Evolutionary conservation across 2,888 invertebrate species (phyloP), one percentile per base, ranked within the genome.

Genomic region (Saturnia japonica): DNA sequence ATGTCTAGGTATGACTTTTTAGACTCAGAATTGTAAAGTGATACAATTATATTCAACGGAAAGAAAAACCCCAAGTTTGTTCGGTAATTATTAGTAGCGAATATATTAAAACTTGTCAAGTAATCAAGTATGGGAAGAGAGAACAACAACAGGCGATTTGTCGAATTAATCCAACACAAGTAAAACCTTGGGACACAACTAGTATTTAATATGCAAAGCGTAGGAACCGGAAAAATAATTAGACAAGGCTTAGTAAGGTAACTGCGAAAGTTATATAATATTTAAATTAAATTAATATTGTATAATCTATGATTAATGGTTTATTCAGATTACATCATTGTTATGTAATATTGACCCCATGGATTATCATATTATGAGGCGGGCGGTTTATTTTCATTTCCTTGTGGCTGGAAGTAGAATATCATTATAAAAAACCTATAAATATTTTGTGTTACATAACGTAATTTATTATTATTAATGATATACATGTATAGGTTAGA

Each of bases 181-280:
- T 22, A 12, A 54, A 54, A 54, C n/a, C 22, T 22, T 7, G 11
- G 22, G 1, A 8, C 11, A 11, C n/a, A 22, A 1, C 54, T 22
- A 54, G 54, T 54, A 54, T 54, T 14, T 6, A 14, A 40, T 64
- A 40, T 64, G 19, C 16, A 64, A 40, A 16, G 3, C 28, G 28
- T 40, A 51, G 51, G n/a, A 70, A 70, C 70, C 70, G 70, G 70
- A 70, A 66, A 67, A 42, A 54, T 70, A 42, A 54, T 67, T 67
- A 67, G 67, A 51, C 22, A 19, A 60, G 43, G 4, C 64, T 40
- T 47, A 34, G 45, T n/a, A 22, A 19, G 51, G 42, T 67, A 66
- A 62, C 34, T 54, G 54, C 42, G 54, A 54, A 67, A 64, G 62
- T 70, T 70, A 43, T 54, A 25, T 54, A 70, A 60, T 60, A 28